Evolutionary conservation across 2,888 invertebrate species (phyloP), one percentile per base, ranked within the genome.

Genomic region (Arge pagana): DNA sequence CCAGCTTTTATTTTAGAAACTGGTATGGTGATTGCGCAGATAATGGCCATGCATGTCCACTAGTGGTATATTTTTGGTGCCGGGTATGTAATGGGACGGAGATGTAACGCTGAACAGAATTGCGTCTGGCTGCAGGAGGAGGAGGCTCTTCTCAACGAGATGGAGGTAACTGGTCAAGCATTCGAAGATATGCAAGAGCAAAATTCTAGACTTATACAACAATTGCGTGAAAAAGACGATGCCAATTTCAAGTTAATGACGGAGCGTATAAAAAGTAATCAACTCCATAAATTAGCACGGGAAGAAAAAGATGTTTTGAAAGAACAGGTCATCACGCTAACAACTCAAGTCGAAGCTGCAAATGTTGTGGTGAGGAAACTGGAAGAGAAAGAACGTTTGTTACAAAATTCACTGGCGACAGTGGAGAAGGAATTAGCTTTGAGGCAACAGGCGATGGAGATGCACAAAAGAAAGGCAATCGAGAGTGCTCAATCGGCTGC

Each of bases 121-220:
- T 72, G 68, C 66, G 67, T 71, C 62, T 74, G 74, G 72, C 63
- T 75, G 55, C 76, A 88, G 85, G 96, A 97, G 75, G 97, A 98
- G 77, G 97, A 98, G 71, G 96, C 96, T 0, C 81, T 99, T 43
- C 80, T 98, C 11, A 97, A 94, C 73, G 99, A 99, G 79, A 97
- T 99, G 95, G 98, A 99, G 75, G 96, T 96, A 3, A 99, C 98
- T 0, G 98, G 98, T 0, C 97, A 97, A 77, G 98, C 98, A 1
- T 96, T 96, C 72, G 98, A 99, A 75, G 98, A 99, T 70, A 96
- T 97, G 96, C 97, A 98, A 79, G 97, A 98, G 68, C 97, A 97
- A 79, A 97, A 97, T 78, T 93, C 94, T 0, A 81, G 96, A 28
- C 83, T 98, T 15, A 90, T 98, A 45, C 96, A 97, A 65, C 97